Percentiles rank a stretch among this genome's conserved stretches.
phyloP scores from a whole-genome alignment of 2,113 vertebrate genomes.

The Canis aureus region DNA sequence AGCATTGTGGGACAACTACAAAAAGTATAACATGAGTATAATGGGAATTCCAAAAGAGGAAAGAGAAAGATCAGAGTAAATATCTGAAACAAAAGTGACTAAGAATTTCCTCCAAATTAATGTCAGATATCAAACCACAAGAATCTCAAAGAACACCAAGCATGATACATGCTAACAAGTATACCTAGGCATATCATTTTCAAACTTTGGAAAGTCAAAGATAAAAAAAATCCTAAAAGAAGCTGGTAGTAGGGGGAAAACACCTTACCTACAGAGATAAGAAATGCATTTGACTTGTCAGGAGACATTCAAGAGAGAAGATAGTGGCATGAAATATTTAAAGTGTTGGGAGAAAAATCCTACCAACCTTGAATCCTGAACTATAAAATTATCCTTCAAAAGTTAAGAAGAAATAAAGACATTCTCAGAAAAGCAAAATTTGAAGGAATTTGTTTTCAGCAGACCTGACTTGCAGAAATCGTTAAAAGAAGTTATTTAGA shows the following conservation, averaged over 20 bases:
- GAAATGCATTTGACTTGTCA: background rate
- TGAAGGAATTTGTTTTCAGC: background rate
- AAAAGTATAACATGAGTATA: background rate
- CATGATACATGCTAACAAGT: background rate
- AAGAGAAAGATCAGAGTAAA: background rate
- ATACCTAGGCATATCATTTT: background rate
- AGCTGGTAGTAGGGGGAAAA: background rate
- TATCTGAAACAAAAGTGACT: background rate
- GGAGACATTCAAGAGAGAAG: background rate
- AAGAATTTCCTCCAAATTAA: background rate
- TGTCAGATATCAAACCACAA: background rate
- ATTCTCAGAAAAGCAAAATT: background rate
- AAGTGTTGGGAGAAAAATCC: background rate
- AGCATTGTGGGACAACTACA: background rate
- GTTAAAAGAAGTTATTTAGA: background rate
- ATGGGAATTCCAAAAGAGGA: background rate
- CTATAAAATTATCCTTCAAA: background rate
- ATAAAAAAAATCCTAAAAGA: background rate
- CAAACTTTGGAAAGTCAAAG: background rate
- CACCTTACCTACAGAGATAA: background rate
- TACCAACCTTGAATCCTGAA: background rate
- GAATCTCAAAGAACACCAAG: background rate
- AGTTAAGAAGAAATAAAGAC: background rate
- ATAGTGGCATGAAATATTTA: background rate
- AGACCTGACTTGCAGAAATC: background rate